Evolutionary conservation across 2,888 invertebrate species (phyloP).

Genomic region (Idaea dimidiata): DNA sequence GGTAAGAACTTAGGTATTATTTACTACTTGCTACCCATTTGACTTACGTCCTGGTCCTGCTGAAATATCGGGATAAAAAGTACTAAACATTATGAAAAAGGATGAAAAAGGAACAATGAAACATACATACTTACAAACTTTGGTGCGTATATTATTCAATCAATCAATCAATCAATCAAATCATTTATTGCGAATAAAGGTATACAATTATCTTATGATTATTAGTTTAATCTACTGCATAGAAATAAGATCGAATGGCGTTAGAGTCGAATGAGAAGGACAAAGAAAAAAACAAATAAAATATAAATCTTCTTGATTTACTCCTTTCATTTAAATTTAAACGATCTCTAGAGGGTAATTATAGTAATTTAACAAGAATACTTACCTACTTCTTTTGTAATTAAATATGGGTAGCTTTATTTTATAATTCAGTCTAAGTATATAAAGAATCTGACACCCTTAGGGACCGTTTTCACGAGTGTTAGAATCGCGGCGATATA

Average conservation of each 20-base stretch:
- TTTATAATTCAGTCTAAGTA: no score
- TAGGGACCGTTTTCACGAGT: no score
- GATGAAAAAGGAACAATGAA: no score
- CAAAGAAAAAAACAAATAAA: background rate
- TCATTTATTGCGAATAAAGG: no score
- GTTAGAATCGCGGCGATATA: no score
- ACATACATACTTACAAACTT: no score
- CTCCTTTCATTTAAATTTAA: background rate
- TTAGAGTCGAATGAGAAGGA: background rate
- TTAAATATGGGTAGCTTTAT: constrained; percentile 7
- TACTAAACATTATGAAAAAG: no score
- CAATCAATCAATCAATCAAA: no score
- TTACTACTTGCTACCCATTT: background rate
- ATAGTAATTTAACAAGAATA: background rate
- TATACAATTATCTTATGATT: no score
- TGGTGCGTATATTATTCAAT: no score
- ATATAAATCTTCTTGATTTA: background rate
- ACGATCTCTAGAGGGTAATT: background rate
- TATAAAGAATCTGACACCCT: no score
- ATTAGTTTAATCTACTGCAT: background rate
- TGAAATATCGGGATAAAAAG: constrained; percentile 16
- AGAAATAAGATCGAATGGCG: background rate
- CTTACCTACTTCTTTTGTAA: background rate
- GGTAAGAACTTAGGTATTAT: constrained; percentile 37
- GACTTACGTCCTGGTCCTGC: background rate